Base-by-base conservation (phyloP, 1,140 invertebrate species). In the Patella vulgata region DNA sequence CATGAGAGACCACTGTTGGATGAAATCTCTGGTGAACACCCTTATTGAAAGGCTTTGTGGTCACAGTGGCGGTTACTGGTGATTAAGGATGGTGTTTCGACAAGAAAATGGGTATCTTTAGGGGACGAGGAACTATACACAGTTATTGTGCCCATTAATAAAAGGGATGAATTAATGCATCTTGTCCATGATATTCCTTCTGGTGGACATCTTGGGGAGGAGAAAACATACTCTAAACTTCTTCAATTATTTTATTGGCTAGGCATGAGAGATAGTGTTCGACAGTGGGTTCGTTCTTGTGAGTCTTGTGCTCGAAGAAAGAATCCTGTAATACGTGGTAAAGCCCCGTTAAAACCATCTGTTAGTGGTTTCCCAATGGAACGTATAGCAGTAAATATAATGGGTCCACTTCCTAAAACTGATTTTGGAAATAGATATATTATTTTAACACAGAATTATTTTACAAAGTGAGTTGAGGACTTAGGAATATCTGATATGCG, bases 391-490 rank as follows among this genome's bases (percentile, higher is more conserved):
- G 53, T 59, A 21, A 48, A 65, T 27, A 59, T 65, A 31, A n/a
- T 65, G 12, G 63, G 63, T 31, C 63, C 63, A 51, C 30, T 65
- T 23, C 44, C 46, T 3, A 11, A 43, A 31, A 59, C 46, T 28
- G 23, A 23, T 6, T 21, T 12, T 6, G 55, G 67, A 5, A 81
- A 77, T 54, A 43, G 56, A 17, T 70, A 70, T 44, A 64, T 80
- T 14, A 44, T 80, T 77, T 68, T 19, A 0, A 43, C 74, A 1
- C 39, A 59, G 0, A 70, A 76, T 46, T 63, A 68, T 33, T 78
- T 75, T 14, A 77, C 79, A 2, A 54, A 62, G 36, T 79, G 59
- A 57, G 27, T 39, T 1, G 73, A 76, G 59, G 63, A 56, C 0
- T 61, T 66, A 12, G 42, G 75, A 23, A 25, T 74, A 12, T 30